A percentile compares a stretch with the other conserved stretches of the same genome.
Conservation (phyloP, 2,797 vertebrate species). For the Euphonia xanthogaster region DNA sequence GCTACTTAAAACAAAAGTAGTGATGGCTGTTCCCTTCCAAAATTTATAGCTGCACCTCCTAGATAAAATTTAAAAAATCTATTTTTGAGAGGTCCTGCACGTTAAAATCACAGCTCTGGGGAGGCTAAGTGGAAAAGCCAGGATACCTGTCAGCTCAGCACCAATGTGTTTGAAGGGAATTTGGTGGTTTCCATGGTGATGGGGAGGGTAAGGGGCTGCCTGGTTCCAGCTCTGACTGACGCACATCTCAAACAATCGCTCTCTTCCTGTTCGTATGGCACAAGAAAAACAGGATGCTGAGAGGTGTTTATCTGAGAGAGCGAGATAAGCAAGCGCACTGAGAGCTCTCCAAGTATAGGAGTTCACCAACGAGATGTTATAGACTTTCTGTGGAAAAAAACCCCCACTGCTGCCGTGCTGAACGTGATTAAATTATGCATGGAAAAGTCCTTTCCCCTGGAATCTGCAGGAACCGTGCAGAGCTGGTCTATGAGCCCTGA, state of each 20-base stretch:
- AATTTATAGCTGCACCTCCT: neutral
- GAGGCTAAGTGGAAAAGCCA: neutral
- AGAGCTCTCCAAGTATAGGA: neutral
- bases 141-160: conserved; percentile 14
- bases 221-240: conserved; percentile 46
- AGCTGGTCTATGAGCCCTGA: conserved; percentile 13
- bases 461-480: neutral
- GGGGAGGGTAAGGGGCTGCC: conserved; percentile 27
- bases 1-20: neutral
- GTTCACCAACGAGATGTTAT: neutral
- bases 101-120: neutral
- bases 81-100: neutral
- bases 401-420: neutral
- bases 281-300: conserved; percentile 70
- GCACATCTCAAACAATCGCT: conserved; percentile 65
- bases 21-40: neutral
- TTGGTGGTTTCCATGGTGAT: conserved; percentile 22
- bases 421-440: neutral
- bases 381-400: neutral
- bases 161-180: neutral
- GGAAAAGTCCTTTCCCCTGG: conserved; percentile 1
- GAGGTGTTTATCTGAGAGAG: conserved; percentile 63
- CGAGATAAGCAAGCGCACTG: conserved; percentile 52
- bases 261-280: conserved; percentile 67
- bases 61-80: neutral